Evolutionary conservation across 2,888 invertebrate genomes (phyloP), one percentile per base, ranked within the genome.

Genomic region (Trichogramma dendrolimi): DNA sequence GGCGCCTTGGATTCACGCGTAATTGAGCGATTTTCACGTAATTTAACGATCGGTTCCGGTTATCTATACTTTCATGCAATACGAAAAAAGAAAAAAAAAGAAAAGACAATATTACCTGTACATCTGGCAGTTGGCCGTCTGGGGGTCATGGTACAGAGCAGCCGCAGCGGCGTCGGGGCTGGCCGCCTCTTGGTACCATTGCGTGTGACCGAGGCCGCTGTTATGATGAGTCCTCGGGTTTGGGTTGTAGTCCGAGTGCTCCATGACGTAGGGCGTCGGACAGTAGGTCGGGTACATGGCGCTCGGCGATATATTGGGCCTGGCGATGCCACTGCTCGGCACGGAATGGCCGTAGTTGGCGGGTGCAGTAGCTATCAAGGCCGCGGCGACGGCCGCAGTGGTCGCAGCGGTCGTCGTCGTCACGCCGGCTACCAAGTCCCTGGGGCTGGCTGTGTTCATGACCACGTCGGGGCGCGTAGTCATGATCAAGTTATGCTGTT

Each of bases 151-250:
- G 62, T 78, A 79, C 68, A 79, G 77, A 6, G 75, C 74, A 10
- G 75, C 72, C 27, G 27, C 27, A 0, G 78, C 73, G 4, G 74
- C 64, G 59, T 78, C 78, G 1, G 79, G 79, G 67, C 78, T 79
- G 5, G 77, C 72, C 0, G 78, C 77, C 63, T 79, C 78, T 63
- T 79, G 79, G 64, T 78, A 78, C 79, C 79, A 79, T 49, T 79
- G 79, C 27, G 78, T 71, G 65, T 79, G 79, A 6, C 71, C 72
- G 0, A 71, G 66, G 27, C 71, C 70, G 39, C 72, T 70, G 60
- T 73, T 74, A 46, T 67, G 67, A 48, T 76, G 78, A 58, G 73
- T 76, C 61, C 77, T 74, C 4, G 70, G 63, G n/a, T 68, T 65
- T 6, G 77, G 65, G 56, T 78, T 78, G 60, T 79, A 79, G 54